phyloP scores from a whole-genome alignment of 2,113 vertebrate genomes.

The Pan paniscus region DNA sequence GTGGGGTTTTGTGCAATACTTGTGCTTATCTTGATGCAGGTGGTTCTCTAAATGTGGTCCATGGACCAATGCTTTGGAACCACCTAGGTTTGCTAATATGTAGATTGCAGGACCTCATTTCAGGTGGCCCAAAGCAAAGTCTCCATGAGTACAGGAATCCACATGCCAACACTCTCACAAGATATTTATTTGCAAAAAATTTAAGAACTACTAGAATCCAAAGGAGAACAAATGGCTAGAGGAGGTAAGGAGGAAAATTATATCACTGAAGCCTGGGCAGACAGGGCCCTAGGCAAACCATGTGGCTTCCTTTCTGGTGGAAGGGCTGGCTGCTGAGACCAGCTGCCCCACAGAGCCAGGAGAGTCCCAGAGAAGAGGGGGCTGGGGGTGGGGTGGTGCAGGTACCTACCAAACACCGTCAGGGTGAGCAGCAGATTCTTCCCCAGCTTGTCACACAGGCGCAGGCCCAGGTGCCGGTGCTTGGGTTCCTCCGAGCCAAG shows the following conservation, averaged over 20 bases:
- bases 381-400: fast-evolving
- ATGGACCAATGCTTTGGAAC: background rate
- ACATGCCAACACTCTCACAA: background rate
- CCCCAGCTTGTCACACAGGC: conserved; percentile 90
- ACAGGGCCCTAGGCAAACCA: too few relatives aligned
- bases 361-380: background rate
- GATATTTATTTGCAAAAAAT: background rate
- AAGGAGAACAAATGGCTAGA: too few relatives aligned
- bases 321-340: background rate
- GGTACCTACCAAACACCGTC: conserved; percentile 93
- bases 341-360: background rate
- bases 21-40: background rate
- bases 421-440: conserved; percentile 97
- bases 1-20: background rate
- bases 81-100: background rate
- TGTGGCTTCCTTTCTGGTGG: fast-evolving
- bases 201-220: background rate
- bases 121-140: background rate
- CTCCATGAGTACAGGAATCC: background rate
- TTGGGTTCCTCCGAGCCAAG: conserved; percentile 91
- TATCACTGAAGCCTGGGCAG: background rate
- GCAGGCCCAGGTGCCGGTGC: conserved; percentile 87
- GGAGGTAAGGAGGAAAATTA: too few relatives aligned
- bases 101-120: background rate
- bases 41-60: background rate